phyloP scores from a whole-genome alignment of 2,888 invertebrate genomes.

The Ormyrus rosae region DNA sequence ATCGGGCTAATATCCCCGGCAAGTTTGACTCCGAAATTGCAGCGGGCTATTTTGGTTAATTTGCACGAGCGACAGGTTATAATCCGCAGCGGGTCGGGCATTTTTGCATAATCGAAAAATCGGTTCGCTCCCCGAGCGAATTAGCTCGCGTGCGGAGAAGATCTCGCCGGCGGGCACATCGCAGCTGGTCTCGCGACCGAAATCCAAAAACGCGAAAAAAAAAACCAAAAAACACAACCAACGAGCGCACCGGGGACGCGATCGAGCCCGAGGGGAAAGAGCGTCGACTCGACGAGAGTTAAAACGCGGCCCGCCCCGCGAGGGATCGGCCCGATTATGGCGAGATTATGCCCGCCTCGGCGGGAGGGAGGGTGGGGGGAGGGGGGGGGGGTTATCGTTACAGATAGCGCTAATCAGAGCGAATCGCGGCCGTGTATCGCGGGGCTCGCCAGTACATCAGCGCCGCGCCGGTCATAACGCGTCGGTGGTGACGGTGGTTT shows the following conservation, averaged over 20 bases:
- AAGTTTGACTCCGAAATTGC: too few relatives aligned
- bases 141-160: too few relatives aligned
- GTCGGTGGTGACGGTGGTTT: slow-evolving; percentile 58
- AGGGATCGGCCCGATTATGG: slow-evolving; percentile 66
- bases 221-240: neutral
- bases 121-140: too few relatives aligned
- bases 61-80: too few relatives aligned
- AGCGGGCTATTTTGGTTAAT: too few relatives aligned
- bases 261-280: slow-evolving; percentile 6
- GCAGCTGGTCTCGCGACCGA: too few relatives aligned
- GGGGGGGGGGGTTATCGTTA: slow-evolving; percentile 67
- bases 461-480: slow-evolving; percentile 55
- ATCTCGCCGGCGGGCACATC: too few relatives aligned
- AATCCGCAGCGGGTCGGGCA: too few relatives aligned
- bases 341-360: slow-evolving; percentile 63
- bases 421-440: slow-evolving; percentile 72
- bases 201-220: neutral
- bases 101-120: too few relatives aligned
- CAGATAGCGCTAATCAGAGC: slow-evolving; percentile 74
- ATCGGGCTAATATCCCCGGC: too few relatives aligned
- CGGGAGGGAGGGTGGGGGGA: neutral
- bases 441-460: slow-evolving; percentile 60
- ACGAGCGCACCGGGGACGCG: neutral
- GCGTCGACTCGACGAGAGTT: neutral
- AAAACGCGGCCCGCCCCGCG: slow-evolving; percentile 45